Evolutionary conservation across 2,113 vertebrate species (phyloP).

Genomic region (Dasypus novemcinctus): DNA sequence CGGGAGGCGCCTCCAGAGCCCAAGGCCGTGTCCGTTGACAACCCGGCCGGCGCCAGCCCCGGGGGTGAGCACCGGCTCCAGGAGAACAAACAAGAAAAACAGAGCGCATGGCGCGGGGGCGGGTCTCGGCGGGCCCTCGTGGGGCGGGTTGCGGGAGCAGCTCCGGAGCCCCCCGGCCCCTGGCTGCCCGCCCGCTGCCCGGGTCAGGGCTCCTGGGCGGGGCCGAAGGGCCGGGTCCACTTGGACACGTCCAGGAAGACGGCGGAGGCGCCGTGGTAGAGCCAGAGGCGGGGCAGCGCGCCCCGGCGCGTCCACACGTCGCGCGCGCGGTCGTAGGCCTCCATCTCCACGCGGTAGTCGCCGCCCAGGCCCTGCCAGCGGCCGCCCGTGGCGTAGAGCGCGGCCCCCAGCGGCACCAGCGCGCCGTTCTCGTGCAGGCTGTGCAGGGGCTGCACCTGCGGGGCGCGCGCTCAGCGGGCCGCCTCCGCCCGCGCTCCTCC

Average conservation of each 20-base stretch:
- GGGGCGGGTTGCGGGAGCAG: accelerated
- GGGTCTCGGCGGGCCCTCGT: accelerated
- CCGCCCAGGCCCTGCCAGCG: slow-evolving; percentile 98
- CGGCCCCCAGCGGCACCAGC: slow-evolving; percentile 87
- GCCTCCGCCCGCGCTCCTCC: accelerated
- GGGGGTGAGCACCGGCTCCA: background rate
- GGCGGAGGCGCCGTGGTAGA: slow-evolving; percentile 92
- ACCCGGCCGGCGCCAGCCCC: background rate
- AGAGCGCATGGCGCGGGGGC: accelerated
- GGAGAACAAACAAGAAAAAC: accelerated
- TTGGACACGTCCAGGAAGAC: slow-evolving; percentile 92
- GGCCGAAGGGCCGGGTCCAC: slow-evolving; percentile 88
- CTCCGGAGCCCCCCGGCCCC: background rate
- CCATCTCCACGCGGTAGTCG: slow-evolving; percentile 95
- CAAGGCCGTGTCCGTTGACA: background rate
- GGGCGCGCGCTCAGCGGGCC: accelerated
- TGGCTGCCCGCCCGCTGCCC: background rate
- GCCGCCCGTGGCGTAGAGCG: slow-evolving; percentile 92
- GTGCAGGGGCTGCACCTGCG: slow-evolving; percentile 93
- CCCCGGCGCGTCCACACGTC: slow-evolving; percentile 90
- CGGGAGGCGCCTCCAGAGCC: background rate
- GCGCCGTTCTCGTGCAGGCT: slow-evolving; percentile 95
- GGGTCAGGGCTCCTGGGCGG: slow-evolving; percentile 20
- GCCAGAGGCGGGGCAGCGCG: slow-evolving; percentile 93
- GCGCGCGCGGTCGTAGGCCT: slow-evolving; percentile 88